Evolutionary conservation across 2,888 invertebrate species (phyloP).

Genomic region (Lasioglossum malachurum): DNA sequence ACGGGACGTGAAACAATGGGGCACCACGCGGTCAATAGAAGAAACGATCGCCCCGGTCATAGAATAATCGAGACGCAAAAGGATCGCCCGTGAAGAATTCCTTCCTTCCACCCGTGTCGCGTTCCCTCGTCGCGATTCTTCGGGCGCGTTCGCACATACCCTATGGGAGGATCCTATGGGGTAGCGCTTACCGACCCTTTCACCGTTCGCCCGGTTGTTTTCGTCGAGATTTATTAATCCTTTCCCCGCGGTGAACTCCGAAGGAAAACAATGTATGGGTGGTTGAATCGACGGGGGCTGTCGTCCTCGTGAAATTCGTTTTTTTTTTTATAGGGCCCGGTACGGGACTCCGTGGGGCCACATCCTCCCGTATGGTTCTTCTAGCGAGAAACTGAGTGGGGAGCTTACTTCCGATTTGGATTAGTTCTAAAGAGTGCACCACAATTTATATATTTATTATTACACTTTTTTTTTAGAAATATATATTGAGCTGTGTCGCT

Average conservation of each 20-base stretch:
- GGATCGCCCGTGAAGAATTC: slow-evolving; percentile 57
- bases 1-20: slow-evolving; percentile 32
- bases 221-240: slow-evolving; percentile 15
- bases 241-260: not conserved
- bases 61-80: slow-evolving; percentile 65
- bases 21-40: not conserved
- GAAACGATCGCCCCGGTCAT: slow-evolving; percentile 54
- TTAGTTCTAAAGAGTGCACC: not conserved
- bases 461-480: no score
- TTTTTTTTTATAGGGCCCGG: not conserved
- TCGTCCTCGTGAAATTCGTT: not conserved
- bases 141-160: slow-evolving; percentile 14
- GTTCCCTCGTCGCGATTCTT: slow-evolving; percentile 17
- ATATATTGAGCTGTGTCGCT: no score
- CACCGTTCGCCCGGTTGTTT: not conserved
- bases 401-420: not conserved
- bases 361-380: not conserved
- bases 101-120: not conserved
- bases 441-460: no score
- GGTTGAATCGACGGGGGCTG: not conserved
- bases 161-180: not conserved
- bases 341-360: not conserved
- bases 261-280: not conserved
- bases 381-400: not conserved
- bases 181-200: not conserved